Evolutionary conservation across 2,888 invertebrate species (phyloP), one percentile per base, ranked within the genome.

Genomic region (Mamestra brassicae): DNA sequence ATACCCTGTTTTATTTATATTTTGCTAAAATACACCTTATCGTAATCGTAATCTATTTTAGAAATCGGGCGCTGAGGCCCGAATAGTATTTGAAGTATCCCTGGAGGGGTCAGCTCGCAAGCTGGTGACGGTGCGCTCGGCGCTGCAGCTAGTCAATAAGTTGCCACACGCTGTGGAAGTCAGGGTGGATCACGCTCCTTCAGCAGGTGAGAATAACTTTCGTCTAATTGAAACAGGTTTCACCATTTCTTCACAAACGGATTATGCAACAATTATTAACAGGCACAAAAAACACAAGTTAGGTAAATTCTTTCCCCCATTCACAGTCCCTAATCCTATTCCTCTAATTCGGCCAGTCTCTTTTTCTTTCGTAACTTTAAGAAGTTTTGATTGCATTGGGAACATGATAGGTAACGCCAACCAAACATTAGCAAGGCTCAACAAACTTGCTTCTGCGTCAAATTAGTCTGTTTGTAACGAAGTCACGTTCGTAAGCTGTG

Each of bases 51-150:
- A 4, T 36, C 8, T 36, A 36, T 34, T 42, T 52, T 13, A 96
- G 96, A 94, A 94, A 84, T 91, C 92, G 0, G 95, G 95, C 0
- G 89, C 92, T 0, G 97, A 97, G 86, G 98, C 98, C 0, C 97
- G 99, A 70, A 97, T 99, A 45, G 99, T 99, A 63, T 98, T 99
- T 90, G 98, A 98, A 85, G 98, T 99, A 34, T 98, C 98, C 0
- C 96, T 99, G 81, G 99, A 99, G 93, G 99, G 99, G 0, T 99
- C 99, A 3, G 99, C 99, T 0, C 98, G 98, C 88, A 99, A 99
- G 94, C 96, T 99, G 86, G 98, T 99, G 70, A 98, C 98, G 11
- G 98, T 99, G 26, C 97, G 99, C 78, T 99, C 99, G 11, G 99
- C 99, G 47, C 96, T 99, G 80, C 97, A 98, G 86, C 96, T 99